These are phyloP conservation scores for Micrasema longulum DNA, from an alignment of 1,140 invertebrate genomes.

Conservation along the genomic window DNA sequence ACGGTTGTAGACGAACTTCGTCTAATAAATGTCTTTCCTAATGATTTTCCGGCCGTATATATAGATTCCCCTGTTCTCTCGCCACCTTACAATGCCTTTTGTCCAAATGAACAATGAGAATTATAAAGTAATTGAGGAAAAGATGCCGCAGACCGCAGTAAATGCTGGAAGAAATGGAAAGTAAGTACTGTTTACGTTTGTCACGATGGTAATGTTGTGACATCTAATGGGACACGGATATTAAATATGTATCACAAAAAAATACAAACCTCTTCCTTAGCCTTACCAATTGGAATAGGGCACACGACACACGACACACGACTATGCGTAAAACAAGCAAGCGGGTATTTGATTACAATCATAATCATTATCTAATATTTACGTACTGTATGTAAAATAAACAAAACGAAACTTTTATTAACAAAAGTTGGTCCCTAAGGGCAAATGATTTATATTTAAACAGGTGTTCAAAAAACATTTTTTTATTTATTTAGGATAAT, in stretches of 20 bases:
- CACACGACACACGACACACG: no score
- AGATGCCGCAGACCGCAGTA: neutral
- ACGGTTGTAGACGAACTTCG: neutral
- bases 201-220: slow-evolving; percentile 1
- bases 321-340: no score
- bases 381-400: no score
- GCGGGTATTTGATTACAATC: no score
- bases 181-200: neutral
- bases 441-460: no score
- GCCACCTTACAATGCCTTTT: slow-evolving; percentile 51
- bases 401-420: no score
- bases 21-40: slow-evolving; percentile 43
- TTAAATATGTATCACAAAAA: slow-evolving; percentile 30
- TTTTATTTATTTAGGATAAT: no score
- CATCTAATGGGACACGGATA: slow-evolving; percentile 7
- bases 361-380: no score
- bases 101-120: slow-evolving; percentile 52
- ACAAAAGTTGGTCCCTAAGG: no score
- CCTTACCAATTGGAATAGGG: no score
- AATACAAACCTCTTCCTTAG: no score
- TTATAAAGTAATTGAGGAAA: slow-evolving; percentile 48
- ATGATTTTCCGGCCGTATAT: slow-evolving; percentile 47
- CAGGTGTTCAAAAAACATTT: no score
- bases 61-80: slow-evolving; percentile 42
- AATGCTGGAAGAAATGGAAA: slow-evolving; percentile 15